Evolutionary conservation across 1,140 invertebrate genomes (phyloP).

Genomic region (Gonioctena quinquepunctata): DNA sequence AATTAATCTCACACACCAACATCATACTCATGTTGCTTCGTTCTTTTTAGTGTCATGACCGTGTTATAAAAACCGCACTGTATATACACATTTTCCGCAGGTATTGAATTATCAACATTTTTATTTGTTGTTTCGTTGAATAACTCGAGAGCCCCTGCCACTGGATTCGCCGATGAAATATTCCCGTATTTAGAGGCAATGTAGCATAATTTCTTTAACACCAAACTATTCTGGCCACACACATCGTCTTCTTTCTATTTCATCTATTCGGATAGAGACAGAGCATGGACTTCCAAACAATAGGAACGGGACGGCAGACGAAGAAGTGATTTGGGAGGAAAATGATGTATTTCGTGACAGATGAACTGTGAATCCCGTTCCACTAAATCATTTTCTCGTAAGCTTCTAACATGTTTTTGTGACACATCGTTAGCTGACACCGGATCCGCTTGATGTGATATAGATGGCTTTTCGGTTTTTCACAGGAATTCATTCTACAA

Average conservation of each 20-base stretch:
- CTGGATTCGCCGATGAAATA: neutral
- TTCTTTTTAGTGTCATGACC: too few relatives aligned
- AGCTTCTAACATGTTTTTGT: conserved; percentile 35
- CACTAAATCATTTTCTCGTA: conserved; percentile 53
- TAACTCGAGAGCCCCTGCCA: neutral
- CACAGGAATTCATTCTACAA: too few relatives aligned
- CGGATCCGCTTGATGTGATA: conserved; percentile 30
- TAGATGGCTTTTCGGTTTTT: too few relatives aligned
- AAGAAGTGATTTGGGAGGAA: conserved; percentile 33
- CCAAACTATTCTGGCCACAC: conserved; percentile 7
- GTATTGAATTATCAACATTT: neutral
- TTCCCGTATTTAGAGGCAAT: neutral
- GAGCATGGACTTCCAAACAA: neutral
- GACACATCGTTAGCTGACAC: conserved; percentile 44
- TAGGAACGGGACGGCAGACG: neutral
- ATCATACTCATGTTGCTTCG: too few relatives aligned
- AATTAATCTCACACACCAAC: too few relatives aligned
- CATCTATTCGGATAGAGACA: neutral
- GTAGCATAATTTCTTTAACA: neutral
- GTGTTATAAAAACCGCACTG: too few relatives aligned
- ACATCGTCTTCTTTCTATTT: neutral
- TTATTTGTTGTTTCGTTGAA: neutral
- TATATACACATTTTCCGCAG: neutral
- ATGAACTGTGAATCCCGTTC: conserved; percentile 55
- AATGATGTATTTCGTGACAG: conserved; percentile 53